phyloP scores from a whole-genome alignment of 1,140 invertebrate genomes.

The Drosophila melanica region DNA sequence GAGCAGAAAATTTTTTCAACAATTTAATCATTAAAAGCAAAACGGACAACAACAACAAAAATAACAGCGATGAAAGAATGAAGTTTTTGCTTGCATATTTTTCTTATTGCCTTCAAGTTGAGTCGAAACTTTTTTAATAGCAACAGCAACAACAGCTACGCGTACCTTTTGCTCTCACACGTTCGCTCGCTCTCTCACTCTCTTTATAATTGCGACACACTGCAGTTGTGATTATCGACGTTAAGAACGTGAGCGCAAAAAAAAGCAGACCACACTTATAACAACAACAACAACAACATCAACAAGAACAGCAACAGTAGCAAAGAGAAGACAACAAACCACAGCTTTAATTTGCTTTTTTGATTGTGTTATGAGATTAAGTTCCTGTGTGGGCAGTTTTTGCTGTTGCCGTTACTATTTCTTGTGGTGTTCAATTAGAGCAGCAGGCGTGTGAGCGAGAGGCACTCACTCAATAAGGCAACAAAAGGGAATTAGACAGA shows the following conservation, averaged over 20 bases:
- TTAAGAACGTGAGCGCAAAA: constrained; percentile 29
- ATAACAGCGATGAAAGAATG: neutral
- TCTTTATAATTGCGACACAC: constrained; percentile 55
- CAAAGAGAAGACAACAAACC: constrained; percentile 8
- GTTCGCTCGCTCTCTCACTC: neutral
- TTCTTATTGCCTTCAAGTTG: constrained; percentile 6
- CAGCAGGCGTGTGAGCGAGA: constrained; percentile 6
- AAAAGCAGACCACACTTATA: constrained; percentile 8
- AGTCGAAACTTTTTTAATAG: constrained; percentile 16
- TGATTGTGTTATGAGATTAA: constrained; percentile 45
- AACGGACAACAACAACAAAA: neutral
- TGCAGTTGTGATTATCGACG: constrained; percentile 70
- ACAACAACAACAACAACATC: constrained; percentile 18
- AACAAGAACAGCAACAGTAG: neutral
- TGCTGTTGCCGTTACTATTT: constrained; percentile 1
- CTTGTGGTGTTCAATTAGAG: constrained; percentile 54
- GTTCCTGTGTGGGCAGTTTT: constrained; percentile 23
- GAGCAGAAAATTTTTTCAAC: constrained; percentile 57
- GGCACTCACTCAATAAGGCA: neutral
- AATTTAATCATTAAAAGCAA: constrained; percentile 72
- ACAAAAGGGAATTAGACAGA: constrained; percentile 2
- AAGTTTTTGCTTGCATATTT: constrained; percentile 16
- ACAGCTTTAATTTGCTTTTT: constrained; percentile 54
- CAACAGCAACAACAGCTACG: neutral
- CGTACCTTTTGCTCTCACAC: neutral